A percentile compares a stretch with the other conserved stretches of the same genome.
These are phyloP conservation scores for Alentia gelatinosa DNA, from an alignment of 2,888 invertebrate species.

Conservation along the genomic window DNA sequence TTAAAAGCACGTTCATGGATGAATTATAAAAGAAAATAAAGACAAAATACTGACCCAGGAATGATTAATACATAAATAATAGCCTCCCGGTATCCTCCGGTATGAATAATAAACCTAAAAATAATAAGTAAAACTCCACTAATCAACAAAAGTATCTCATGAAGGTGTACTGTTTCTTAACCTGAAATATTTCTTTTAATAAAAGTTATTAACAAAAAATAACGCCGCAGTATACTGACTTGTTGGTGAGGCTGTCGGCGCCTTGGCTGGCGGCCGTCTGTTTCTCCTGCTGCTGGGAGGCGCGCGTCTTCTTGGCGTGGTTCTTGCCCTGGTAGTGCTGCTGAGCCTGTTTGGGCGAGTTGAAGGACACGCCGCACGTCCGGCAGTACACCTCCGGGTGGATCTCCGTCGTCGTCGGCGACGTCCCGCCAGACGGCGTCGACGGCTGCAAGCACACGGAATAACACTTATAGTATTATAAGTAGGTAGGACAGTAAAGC, in stretches of 20 bases:
- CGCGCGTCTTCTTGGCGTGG: constrained; percentile 78
- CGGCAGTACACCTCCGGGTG: constrained; percentile 80
- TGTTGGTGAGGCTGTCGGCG: background rate
- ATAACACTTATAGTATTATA: background rate
- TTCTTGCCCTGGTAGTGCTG: constrained; percentile 85
- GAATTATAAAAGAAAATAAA: too few relatives aligned
- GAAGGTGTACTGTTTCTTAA: too few relatives aligned
- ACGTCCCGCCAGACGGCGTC: background rate
- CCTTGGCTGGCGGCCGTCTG: background rate
- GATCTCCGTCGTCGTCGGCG: constrained; percentile 47
- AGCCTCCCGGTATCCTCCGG: too few relatives aligned
- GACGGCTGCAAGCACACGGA: constrained; percentile 39
- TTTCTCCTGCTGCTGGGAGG: constrained; percentile 23
- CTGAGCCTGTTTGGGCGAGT: constrained; percentile 84
- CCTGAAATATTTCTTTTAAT: too few relatives aligned
- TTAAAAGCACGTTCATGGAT: too few relatives aligned
- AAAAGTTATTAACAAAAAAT: too few relatives aligned
- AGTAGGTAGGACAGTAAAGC: background rate
- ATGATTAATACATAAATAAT: too few relatives aligned
- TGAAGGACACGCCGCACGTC: constrained; percentile 83
- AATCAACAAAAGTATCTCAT: too few relatives aligned
- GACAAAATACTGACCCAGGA: too few relatives aligned
- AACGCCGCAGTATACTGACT: background rate
- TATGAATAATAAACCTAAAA: too few relatives aligned
- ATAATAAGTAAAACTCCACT: too few relatives aligned